Base-by-base conservation (phyloP, 2,888 invertebrate species). In the Papilio gigon region DNA sequence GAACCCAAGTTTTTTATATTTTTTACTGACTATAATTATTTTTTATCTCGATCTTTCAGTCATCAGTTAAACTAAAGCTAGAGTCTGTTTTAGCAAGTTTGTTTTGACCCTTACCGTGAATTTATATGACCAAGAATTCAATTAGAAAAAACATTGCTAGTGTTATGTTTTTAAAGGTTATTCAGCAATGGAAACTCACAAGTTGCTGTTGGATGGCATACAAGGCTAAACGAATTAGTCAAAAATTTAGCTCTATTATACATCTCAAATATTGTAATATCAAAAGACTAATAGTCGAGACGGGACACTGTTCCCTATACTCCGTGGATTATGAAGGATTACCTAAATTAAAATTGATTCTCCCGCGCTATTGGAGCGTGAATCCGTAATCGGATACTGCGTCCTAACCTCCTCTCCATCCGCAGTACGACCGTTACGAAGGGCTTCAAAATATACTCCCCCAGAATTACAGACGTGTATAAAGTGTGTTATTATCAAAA, bases 331-430 rank as follows among this genome's bases (percentile, higher is more conserved):
- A 40, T 27, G n/a, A 25, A 22, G 66, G 66, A 37, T 37, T 20
- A 14, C 20, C 58, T 17, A 44, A 47, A 63, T 62, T 44, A 42
- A 56, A 25, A 67, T 68, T 35, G 62, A 58, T 63, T 11, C 56
- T 14, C n/a, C 35, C 22, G 40, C 8, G 17, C 6, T 14, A 37
- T 4, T 30, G 37, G 12, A 12, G 53, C 58, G 60, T 67, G 44
- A 58, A 25, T 27, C 70, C 62, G 50, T 67, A 70, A 67, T 70
- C 70, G 60, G 37, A 64, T 67, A 70, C 67, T 70, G 67, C 63
- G 14, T 33, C 59, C 35, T 17, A 66, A 58, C 70, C 44, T 9
- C 33, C 33, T 35, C 70, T 47, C 44, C 66, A 58, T 67, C 70
- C 63, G 67, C 47, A 25, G 42, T 40, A 35, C 30, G 67, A 44